Base-by-base conservation (phyloP, 2,888 invertebrate genomes). In the Heliconius hortense region DNA sequence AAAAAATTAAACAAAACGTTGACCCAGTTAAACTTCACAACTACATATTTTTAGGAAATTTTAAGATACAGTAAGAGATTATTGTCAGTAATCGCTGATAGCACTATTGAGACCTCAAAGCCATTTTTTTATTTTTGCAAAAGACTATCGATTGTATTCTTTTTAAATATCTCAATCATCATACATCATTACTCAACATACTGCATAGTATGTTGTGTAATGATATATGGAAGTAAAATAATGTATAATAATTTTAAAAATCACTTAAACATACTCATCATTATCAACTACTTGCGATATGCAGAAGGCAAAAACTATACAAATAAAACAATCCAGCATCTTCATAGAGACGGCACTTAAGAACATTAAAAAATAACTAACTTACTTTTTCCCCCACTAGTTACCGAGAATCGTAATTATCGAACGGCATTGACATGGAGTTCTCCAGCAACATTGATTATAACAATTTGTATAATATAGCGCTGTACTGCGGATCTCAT, bases 341-440 rank as follows among this genome's bases (percentile, higher is more conserved):
- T 18, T 31, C 15, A 63, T 31, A 18, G 24, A 66, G 39, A 64
- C 24, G 13, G 39, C 24, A 64, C 5, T 39, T 39, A 64, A 0
- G 24, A 11, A 64, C 13, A 64, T n/a, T 35, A n/a, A 66, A 43
- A 66, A n/a, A 39, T 39, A 66, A 15, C 24, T 43, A 66, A 66
- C 24, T 39, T 66, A 66, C 39, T 39, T 66, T 66, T 39, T 43
- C 66, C 66, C 64, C 39, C 39, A 43, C 66, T 39, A 15, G 66
- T 15, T 66, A 43, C 66, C 24, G 24, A 66, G 66, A 66, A 66
- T 24, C n/a, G 66, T 66, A 66, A 66, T 66, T 66, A 66, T 24
- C 15, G 15, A 43, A 66, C 66, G 66, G 43, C 66, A 66, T 66
- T 66, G 66, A 66, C 66, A 66, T 66, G 66, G 66, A 43, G 24